These are phyloP conservation scores for Tachycineta bicolor DNA, from an alignment of 2,113 vertebrate species.

Conservation along the genomic window DNA sequence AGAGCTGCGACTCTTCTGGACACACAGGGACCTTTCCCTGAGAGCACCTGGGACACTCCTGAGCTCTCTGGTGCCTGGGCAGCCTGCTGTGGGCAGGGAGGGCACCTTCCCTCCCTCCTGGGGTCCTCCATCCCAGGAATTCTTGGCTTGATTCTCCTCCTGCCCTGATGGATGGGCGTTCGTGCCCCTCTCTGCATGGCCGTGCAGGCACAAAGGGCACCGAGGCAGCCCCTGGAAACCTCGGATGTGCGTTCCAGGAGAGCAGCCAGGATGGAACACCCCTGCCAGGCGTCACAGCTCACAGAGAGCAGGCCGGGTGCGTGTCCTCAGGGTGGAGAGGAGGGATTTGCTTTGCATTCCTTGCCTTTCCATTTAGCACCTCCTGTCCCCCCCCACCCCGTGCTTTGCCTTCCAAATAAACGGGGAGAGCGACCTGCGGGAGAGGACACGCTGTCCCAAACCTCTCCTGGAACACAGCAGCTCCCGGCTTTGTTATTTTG, in stretches of 20 bases:
- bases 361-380: not conserved
- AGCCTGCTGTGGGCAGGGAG: not conserved
- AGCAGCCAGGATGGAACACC: accelerated
- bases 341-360: not conserved
- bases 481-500: not conserved
- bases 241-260: not conserved
- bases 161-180: not conserved
- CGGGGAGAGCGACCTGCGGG: accelerated
- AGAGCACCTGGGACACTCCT: not conserved
- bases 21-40: not conserved
- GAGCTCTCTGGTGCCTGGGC: not conserved
- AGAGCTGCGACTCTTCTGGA: not conserved
- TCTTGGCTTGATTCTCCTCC: not conserved
- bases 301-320: not conserved
- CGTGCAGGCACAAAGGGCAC: not conserved
- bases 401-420: not conserved
- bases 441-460: not conserved
- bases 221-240: not conserved
- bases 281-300: not conserved
- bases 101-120: not conserved
- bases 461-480: not conserved
- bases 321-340: accelerated
- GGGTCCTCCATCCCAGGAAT: not conserved
- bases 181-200: not conserved
- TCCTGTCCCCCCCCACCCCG: accelerated